Evolutionary conservation across 2,888 invertebrate species (phyloP).

Genomic region (Fragum sueziense): DNA sequence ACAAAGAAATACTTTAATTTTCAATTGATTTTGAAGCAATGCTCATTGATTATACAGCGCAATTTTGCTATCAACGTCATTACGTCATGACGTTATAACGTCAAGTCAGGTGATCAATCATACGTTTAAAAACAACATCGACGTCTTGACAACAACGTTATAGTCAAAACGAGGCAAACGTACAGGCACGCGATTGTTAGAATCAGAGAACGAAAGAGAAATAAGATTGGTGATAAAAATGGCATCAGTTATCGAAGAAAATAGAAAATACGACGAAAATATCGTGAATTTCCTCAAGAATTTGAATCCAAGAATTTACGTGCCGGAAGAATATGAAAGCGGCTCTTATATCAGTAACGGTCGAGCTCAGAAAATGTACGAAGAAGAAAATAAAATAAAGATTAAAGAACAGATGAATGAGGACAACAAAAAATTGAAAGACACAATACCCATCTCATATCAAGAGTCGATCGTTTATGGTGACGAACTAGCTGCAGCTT

Average conservation of each 20-base stretch:
- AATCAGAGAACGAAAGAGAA: not conserved
- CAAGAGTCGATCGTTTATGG: not conserved
- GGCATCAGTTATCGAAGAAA: not conserved
- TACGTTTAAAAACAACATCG: not conserved
- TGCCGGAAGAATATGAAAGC: constrained; percentile 1
- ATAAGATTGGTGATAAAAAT: not conserved
- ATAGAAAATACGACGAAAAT: not conserved
- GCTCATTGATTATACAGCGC: too few relatives aligned
- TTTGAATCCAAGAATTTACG: constrained; percentile 8
- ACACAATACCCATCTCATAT: not conserved
- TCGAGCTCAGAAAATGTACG: not conserved
- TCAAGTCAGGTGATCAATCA: not conserved
- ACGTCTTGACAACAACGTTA: not conserved
- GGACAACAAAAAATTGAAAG: not conserved
- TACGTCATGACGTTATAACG: not conserved
- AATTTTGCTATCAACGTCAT: too few relatives aligned
- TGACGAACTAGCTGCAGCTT: not conserved
- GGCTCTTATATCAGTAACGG: not conserved
- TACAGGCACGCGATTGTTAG: not conserved
- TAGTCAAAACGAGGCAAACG: not conserved
- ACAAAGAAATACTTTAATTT: too few relatives aligned
- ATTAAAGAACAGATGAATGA: not conserved
- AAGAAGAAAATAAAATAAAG: not conserved
- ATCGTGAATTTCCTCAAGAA: not conserved
- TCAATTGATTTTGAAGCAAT: too few relatives aligned